Evolutionary conservation across 2,797 vertebrate genomes (phyloP).

Genomic region (Halcyon smyrnensis): DNA sequence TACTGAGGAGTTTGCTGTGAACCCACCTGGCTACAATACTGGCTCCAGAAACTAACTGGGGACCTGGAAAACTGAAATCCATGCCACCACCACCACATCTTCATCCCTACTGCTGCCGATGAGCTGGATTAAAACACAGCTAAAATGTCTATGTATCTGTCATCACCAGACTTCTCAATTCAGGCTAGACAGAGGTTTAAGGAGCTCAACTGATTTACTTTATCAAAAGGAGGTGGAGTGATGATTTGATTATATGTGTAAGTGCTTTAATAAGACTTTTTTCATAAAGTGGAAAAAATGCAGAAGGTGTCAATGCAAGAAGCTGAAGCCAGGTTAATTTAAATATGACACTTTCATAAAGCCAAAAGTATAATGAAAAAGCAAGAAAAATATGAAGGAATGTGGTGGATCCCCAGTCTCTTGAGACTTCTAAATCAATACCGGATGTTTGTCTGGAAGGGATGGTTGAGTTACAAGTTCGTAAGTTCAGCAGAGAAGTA

Average conservation of each 20-base stretch:
- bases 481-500: background rate
- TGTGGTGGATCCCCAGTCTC: background rate
- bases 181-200: conserved; percentile 28
- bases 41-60: background rate
- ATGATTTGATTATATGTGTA: background rate
- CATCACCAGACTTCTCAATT: background rate
- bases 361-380: background rate
- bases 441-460: background rate
- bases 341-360: background rate
- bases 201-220: background rate
- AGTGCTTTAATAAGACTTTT: background rate
- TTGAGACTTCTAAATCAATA: background rate
- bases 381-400: background rate
- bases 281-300: background rate
- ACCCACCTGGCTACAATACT: background rate
- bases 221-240: background rate
- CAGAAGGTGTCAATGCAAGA: background rate
- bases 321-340: conserved; percentile 3
- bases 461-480: background rate
- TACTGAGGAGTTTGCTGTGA: background rate
- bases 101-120: background rate
- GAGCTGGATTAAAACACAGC: background rate
- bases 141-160: background rate
- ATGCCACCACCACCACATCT: background rate
- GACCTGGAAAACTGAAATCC: background rate